Evolutionary conservation across 1,140 invertebrate species (phyloP), one percentile per base, ranked within the genome.

Genomic region (Hylaeus anthracinus): DNA sequence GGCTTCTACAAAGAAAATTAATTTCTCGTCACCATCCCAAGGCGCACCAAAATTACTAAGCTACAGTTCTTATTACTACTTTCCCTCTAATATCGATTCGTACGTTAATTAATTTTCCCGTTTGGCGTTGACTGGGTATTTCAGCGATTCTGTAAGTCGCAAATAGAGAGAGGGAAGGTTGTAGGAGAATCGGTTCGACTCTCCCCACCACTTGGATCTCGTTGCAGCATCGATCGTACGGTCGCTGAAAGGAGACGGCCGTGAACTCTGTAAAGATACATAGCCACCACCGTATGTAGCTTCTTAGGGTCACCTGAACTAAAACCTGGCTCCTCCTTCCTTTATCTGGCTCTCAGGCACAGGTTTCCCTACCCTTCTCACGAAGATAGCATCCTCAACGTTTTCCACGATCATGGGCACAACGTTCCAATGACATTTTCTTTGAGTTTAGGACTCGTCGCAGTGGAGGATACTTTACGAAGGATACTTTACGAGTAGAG

Each of bases 141-240:
- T 71, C 56, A 26, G 37, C 45, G 55, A 55, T 26, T 58, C 58
- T 37, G 1, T 43, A 5, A 10, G 6, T n/a, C 10, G 14, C 26
- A 69, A 51, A 15, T 65, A 37, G n/a, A 6, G 26, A 69, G 60
- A 70, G 71, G 72, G 73, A 63, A 64, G 70, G 45, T 67, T 9
- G 51, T 41, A 76, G 4, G 41, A 51, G 15, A 8, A 43, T 70
- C 8, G 26, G 70, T 60, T 70, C 37, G 45, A 9, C 41, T 15
- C 58, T 37, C 63, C 8, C 14, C 15, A 12, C 60, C n/a, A 61
- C 8, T 26, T 58, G 66, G 72, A 79, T 86, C 84, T 82, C 53
- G 80, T 82, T 73, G 84, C 63, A 86, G 72, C 84, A 86, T 86
- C 76, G 84, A 86, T 86, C 84, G 69, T 65, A 51, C 61, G 72